These are phyloP conservation scores for Oreotrochilus melanogaster DNA, from an alignment of 2,113 vertebrate genomes.

Conservation along the genomic window DNA sequence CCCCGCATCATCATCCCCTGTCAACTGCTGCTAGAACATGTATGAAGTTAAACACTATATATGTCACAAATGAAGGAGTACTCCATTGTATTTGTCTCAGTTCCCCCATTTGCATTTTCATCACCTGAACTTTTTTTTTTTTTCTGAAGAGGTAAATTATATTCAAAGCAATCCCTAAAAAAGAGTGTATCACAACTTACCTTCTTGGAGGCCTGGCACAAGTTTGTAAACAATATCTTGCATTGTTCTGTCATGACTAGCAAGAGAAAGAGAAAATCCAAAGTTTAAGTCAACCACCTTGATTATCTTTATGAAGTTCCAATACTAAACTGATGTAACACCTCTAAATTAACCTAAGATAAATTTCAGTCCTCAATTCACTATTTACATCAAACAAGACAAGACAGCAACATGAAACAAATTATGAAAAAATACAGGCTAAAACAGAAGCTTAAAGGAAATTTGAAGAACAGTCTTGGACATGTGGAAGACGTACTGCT, in stretches of 20 bases:
- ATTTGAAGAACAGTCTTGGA: neutral
- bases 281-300: neutral
- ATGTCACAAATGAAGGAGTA: neutral
- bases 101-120: fast-evolving
- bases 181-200: conserved; percentile 71
- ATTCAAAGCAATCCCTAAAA: neutral
- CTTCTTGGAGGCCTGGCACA: conserved; percentile 98
- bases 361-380: neutral
- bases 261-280: neutral
- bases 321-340: neutral
- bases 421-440: neutral
- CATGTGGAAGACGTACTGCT: neutral
- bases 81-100: neutral
- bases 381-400: neutral
- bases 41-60: neutral
- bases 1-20: neutral
- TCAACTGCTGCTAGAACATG: neutral
- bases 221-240: conserved; percentile 99
- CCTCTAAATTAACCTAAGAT: neutral
- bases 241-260: conserved; percentile 99
- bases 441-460: neutral
- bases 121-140: neutral
- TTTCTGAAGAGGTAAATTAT: neutral
- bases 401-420: neutral
- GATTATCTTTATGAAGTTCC: neutral